These are phyloP conservation scores for Clunio marinus DNA, from an alignment of 2,888 invertebrate genomes.

Conservation along the genomic window DNA sequence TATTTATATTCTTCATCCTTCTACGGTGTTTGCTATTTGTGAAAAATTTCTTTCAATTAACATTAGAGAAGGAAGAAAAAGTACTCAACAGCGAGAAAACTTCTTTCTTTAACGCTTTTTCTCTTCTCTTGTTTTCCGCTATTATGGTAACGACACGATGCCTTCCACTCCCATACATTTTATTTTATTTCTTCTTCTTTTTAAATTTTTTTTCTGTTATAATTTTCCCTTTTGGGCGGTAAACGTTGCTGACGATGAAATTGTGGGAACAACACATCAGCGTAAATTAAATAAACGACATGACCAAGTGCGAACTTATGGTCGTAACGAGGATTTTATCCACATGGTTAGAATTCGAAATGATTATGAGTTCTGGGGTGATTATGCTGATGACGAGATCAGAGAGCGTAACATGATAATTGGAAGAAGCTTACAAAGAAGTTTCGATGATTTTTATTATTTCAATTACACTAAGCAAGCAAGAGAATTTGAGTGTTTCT, in stretches of 20 bases:
- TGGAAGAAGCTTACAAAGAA: not conserved
- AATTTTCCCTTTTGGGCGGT: too few relatives aligned
- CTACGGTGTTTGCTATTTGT: slow-evolving; percentile 15
- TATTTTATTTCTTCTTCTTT: too few relatives aligned
- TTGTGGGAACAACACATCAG: too few relatives aligned
- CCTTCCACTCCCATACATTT: too few relatives aligned
- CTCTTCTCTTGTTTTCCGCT: too few relatives aligned
- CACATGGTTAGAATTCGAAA: slow-evolving; percentile 18
- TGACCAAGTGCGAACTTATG: slow-evolving; percentile 31
- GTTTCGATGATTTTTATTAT: not conserved
- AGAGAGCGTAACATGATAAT: not conserved
- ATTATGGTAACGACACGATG: too few relatives aligned
- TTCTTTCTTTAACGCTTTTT: too few relatives aligned
- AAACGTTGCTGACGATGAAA: too few relatives aligned
- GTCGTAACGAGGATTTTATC: slow-evolving; percentile 29
- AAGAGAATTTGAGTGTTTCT: not conserved
- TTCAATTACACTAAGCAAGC: not conserved
- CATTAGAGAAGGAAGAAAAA: not conserved
- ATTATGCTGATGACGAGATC: slow-evolving; percentile 23
- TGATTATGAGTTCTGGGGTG: slow-evolving; percentile 33
- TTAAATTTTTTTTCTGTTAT: not conserved
- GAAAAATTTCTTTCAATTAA: slow-evolving; percentile 26
- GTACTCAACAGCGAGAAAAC: too few relatives aligned
- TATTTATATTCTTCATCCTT: slow-evolving; percentile 26
- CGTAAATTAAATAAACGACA: slow-evolving; percentile 26